Percentiles rank a stretch among this genome's conserved stretches.
phyloP scores from a whole-genome alignment of 1,140 invertebrate species.

The Lanistes nyassanus region DNA sequence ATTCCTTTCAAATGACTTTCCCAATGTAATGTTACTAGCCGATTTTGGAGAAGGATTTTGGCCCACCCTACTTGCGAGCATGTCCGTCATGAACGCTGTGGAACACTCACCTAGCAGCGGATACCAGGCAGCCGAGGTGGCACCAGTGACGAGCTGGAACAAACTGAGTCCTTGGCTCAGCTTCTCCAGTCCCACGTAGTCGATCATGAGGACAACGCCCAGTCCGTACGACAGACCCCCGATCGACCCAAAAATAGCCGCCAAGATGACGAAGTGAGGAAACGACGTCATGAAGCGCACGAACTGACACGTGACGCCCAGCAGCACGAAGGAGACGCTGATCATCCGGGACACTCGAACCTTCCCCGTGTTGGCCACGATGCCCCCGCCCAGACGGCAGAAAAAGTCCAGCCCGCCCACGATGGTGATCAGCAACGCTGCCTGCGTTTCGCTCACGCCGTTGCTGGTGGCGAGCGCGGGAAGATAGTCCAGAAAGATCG shows the following conservation, averaged over 20 bases:
- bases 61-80: no score
- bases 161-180: slow-evolving; percentile 11
- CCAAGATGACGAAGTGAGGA: slow-evolving; percentile 8
- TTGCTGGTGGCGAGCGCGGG: slow-evolving; percentile 7
- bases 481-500: slow-evolving; percentile 23
- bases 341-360: slow-evolving; percentile 15
- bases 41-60: no score
- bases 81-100: no score
- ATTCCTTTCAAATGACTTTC: no score
- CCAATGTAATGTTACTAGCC: no score
- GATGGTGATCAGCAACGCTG: slow-evolving; percentile 6
- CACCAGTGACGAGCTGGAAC: neutral
- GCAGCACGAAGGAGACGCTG: neutral
- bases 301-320: slow-evolving; percentile 11
- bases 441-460: neutral
- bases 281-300: slow-evolving; percentile 21
- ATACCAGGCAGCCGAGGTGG: neutral
- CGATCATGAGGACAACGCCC: slow-evolving; percentile 1
- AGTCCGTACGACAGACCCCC: slow-evolving; percentile 8
- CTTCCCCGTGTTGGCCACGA: slow-evolving; percentile 1
- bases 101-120: slow-evolving; percentile 8
- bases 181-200: slow-evolving; percentile 11
- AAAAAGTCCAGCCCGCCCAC: slow-evolving; percentile 13
- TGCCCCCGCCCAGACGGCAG: neutral
- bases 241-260: neutral